Percentiles rank a stretch among this genome's conserved stretches.
Conservation (phyloP, 53 echinoderm and acorn worm genomes). For the Mesocentrotus franciscanus region DNA sequence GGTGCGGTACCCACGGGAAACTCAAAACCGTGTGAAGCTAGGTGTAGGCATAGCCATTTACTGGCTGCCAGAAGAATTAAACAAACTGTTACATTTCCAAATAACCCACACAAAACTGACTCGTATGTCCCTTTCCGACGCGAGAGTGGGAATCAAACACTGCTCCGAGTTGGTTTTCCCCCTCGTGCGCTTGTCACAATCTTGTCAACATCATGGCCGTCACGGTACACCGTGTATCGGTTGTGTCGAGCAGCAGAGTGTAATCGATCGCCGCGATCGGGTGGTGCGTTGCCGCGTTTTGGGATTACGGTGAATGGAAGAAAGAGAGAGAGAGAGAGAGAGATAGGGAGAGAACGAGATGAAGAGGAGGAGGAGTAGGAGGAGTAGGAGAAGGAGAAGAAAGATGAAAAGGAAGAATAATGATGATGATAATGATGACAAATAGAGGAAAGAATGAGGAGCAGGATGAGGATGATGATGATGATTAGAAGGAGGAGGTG, state of each 20-base stretch:
- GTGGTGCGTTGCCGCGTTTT: conserved; percentile 13
- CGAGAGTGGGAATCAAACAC: conserved; percentile 43
- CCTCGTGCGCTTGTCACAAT: conserved; percentile 45
- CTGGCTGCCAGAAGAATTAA: conserved; percentile 28
- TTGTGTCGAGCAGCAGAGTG: conserved; percentile 7
- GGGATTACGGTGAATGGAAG: background rate
- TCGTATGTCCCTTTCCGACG: conserved; percentile 34
- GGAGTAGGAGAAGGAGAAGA: background rate
- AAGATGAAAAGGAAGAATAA: background rate
- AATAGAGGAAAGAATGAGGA: background rate
- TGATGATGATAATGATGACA: background rate
- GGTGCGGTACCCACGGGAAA: conserved; percentile 4
- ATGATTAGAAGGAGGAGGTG: background rate
- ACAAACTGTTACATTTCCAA: conserved; percentile 66
- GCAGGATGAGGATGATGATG: background rate
- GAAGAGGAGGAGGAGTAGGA: background rate
- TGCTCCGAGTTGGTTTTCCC: conserved; percentile 52
- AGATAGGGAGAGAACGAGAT: background rate
- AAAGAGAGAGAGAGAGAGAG: conserved; percentile 13
- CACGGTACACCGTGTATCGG: conserved; percentile 23
- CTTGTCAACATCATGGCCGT: conserved; percentile 24
- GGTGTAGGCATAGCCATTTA: conserved; percentile 50
- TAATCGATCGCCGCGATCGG: conserved; percentile 46
- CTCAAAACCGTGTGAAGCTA: conserved; percentile 38
- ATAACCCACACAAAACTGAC: conserved; percentile 49